phyloP scores from a whole-genome alignment of 2,797 vertebrate genomes.

The Tympanoctomys barrerae region DNA sequence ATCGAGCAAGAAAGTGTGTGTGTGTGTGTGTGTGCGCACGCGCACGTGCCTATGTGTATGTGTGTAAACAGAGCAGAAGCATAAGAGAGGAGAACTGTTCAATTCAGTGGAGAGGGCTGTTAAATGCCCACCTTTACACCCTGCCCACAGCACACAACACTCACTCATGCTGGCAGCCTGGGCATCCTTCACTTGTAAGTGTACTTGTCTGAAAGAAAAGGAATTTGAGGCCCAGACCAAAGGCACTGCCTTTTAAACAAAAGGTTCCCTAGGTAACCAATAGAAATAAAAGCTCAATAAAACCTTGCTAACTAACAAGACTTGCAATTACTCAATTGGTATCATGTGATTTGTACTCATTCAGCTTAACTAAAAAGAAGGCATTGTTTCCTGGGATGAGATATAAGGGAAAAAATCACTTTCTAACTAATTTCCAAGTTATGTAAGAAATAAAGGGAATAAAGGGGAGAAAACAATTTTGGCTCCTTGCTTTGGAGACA shows the following conservation, averaged over 20 bases:
- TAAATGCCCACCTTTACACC: neutral
- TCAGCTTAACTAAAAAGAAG: constrained; percentile 29
- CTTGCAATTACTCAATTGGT: constrained; percentile 45
- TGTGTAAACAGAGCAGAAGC: neutral
- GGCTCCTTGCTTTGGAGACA: neutral
- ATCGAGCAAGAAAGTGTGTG: neutral
- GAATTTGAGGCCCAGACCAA: constrained; percentile 33
- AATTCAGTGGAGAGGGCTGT: neutral
- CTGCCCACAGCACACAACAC: constrained; percentile 1
- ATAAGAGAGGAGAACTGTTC: neutral
- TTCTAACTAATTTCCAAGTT: constrained; percentile 46
- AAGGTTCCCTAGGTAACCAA: constrained; percentile 26
- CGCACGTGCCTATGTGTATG: too few relatives aligned
- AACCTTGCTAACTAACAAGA: constrained; percentile 33
- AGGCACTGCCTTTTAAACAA: constrained; percentile 49
- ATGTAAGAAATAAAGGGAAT: constrained; percentile 5
- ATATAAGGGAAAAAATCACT: neutral
- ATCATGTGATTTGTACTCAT: constrained; percentile 27
- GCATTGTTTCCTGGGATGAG: constrained; percentile 42
- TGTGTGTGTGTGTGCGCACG: neutral
- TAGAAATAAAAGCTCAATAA: constrained; percentile 24
- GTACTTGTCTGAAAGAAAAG: neutral
- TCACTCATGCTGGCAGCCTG: neutral
- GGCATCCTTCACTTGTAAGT: constrained; percentile 3
- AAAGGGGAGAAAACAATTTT: neutral